Base-by-base conservation (phyloP, 2,797 vertebrate species). In the Balearica regulorum region DNA sequence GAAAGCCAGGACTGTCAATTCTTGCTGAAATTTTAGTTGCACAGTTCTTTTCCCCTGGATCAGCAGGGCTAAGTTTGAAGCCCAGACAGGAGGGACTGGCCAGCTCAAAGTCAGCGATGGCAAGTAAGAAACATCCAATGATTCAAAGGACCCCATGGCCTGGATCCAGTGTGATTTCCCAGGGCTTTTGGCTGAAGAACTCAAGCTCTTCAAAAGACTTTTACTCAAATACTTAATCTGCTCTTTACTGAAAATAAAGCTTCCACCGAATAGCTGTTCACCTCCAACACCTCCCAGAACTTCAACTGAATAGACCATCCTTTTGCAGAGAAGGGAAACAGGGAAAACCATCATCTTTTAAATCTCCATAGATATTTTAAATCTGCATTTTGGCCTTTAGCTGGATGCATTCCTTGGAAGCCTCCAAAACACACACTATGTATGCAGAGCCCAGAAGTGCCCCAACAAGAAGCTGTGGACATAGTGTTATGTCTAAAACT, bases 371-470 rank as follows among this genome's bases (percentile, higher is more conserved):
- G 14, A 29, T 41, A 55, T 22, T n/a, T 17, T 25, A 37, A 85
- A 55, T 46, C 49, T 49, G 3, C 4, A 13, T 58, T 82, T 89
- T 77, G 44, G 6, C 18, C 39, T 80, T 65, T 22, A 80, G 37
- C 13, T 77, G 17, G 33, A 49, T 28, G 6, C 5, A 13, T 54
- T 66, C 25, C 37, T 77, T 57, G 19, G 44, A 93, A 94, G 20
- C 9, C 64, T 80, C 68, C 58, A 58, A 84, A 94, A 87, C 16
- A 57, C 15, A n/a, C 5, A n/a, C 7, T 3, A 16, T 8, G 10
- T n/a, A 31, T 0, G 0, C 16, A 48, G 44, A 87, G 22, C 11
- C 22, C 2, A 0, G 28, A 85, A 46, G 11, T 17, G 5, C 46
- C 26, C 26, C 39, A 54, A 54, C 5, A 75, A 25, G 39, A 83